phyloP scores from a whole-genome alignment of 1,140 invertebrate genomes.

The Plutomurus gul region DNA sequence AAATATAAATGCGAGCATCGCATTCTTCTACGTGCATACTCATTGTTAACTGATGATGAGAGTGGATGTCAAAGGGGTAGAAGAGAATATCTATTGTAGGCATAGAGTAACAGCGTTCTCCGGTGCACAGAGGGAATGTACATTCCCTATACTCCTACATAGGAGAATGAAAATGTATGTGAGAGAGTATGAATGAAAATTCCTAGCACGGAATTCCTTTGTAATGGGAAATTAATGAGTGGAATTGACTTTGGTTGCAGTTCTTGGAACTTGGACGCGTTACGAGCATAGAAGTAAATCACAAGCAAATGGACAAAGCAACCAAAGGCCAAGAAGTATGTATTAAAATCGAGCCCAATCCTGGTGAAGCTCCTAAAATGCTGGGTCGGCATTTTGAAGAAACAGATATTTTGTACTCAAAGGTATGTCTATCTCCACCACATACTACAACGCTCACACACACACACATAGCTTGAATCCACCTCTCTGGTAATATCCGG shows the following conservation, averaged over 20 bases:
- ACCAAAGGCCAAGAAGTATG: constrained; percentile 97
- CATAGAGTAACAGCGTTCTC: too few relatives aligned
- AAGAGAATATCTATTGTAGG: too few relatives aligned
- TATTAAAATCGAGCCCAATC: constrained; percentile 95
- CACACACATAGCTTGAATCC: background rate
- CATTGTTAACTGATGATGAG: too few relatives aligned
- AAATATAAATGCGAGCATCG: too few relatives aligned
- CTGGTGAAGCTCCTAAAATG: constrained; percentile 97
- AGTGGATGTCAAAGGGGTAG: too few relatives aligned
- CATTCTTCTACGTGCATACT: too few relatives aligned
- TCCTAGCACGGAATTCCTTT: too few relatives aligned
- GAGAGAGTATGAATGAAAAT: too few relatives aligned
- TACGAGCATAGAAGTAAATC: constrained; percentile 89
- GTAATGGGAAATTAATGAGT: background rate
- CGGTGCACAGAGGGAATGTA: too few relatives aligned
- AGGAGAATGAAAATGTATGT: too few relatives aligned
- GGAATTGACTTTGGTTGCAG: constrained; percentile 62
- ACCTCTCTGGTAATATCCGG: constrained; percentile 45
- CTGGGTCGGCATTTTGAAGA: constrained; percentile 97
- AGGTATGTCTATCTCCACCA: constrained; percentile 68
- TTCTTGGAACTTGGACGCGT: constrained; percentile 94
- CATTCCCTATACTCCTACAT: too few relatives aligned
- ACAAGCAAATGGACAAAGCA: constrained; percentile 79
- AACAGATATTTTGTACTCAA: constrained; percentile 92
- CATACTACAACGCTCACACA: background rate